A percentile compares a stretch with the other conserved stretches of the same genome.
Evolutionary conservation across 2,888 invertebrate species (phyloP).

Genomic region (Cephus runcator): DNA sequence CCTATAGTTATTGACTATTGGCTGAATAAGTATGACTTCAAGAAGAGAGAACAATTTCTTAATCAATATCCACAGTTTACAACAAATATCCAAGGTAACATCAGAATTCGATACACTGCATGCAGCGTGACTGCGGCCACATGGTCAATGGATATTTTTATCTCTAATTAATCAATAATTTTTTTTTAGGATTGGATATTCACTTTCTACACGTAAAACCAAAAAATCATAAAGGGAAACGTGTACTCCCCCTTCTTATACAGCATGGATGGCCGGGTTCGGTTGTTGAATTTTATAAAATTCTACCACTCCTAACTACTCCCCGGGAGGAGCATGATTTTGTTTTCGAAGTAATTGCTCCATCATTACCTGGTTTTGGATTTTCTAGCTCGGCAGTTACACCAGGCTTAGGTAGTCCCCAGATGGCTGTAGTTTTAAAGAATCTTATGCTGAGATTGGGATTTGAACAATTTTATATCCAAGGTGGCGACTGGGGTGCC

Average conservation of each 20-base stretch:
- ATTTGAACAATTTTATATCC: constrained; percentile 74
- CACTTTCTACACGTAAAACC: constrained; percentile 78
- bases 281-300: constrained; percentile 83
- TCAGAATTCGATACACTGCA: background rate
- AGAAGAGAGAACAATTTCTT: constrained; percentile 65
- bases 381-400: constrained; percentile 70
- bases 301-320: constrained; percentile 76
- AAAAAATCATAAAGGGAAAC: constrained; percentile 39
- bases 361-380: constrained; percentile 63
- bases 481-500: constrained; percentile 89
- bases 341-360: constrained; percentile 74
- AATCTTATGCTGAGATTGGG: constrained; percentile 80
- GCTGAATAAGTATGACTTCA: constrained; percentile 71
- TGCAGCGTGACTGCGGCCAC: background rate
- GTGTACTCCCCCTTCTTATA: constrained; percentile 74
- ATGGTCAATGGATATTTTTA: background rate
- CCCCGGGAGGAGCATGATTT: constrained; percentile 68
- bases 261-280: constrained; percentile 94
- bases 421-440: constrained; percentile 71
- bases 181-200: constrained; percentile 68
- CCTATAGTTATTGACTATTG: constrained; percentile 67
- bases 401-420: constrained; percentile 71
- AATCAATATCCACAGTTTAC: constrained; percentile 67
- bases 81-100: constrained; percentile 51
- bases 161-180: background rate